These are phyloP conservation scores for Melanophora roralis DNA, from an alignment of 2,888 invertebrate genomes.

Conservation along the genomic window DNA sequence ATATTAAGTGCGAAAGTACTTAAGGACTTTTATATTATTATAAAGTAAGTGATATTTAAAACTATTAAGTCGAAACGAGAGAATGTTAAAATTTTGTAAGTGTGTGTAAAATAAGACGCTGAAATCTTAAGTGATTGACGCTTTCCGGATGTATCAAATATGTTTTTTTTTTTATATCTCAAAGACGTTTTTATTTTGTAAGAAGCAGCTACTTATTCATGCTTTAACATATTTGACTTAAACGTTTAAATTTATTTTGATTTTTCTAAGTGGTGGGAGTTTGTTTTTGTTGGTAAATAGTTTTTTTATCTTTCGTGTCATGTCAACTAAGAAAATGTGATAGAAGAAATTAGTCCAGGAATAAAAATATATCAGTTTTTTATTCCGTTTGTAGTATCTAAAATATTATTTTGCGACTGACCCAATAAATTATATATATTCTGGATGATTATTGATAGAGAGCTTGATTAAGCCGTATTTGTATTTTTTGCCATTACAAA, in stretches of 20 bases:
- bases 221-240: not conserved
- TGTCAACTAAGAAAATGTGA: not conserved
- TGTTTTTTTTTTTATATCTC: conserved; percentile 62
- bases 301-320: no score
- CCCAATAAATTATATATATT: no score
- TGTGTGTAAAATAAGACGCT: not conserved
- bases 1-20: conserved; percentile 34
- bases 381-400: no score
- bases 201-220: not conserved
- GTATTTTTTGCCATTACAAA: no score
- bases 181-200: conserved; percentile 17
- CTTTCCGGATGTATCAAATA: conserved; percentile 70
- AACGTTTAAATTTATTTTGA: conserved; percentile 20
- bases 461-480: no score
- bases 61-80: not conserved
- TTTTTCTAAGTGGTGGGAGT: not conserved
- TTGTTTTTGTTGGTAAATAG: no score
- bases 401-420: no score
- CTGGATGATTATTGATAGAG: no score
- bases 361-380: no score
- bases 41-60: not conserved
- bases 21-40: conserved; percentile 2
- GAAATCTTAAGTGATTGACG: conserved; percentile 61
- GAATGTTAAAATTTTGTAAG: not conserved
- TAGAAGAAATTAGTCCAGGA: no score